phyloP scores from a whole-genome alignment of 2,797 vertebrate genomes.

The Scyliorhinus canicula region DNA sequence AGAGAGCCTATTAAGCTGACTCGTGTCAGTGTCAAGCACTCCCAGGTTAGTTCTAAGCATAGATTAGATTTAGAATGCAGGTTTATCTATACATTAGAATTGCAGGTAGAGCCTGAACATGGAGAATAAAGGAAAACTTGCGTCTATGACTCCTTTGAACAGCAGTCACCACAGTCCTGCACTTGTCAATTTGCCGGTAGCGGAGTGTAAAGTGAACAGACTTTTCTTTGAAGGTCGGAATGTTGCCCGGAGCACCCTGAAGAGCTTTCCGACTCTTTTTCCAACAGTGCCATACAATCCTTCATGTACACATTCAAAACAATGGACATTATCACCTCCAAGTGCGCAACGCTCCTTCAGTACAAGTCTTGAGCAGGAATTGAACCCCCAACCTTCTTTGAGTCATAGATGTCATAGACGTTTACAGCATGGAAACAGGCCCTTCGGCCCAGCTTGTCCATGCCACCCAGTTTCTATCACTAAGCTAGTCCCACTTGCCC shows the following conservation, averaged over 20 bases:
- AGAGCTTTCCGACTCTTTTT: not conserved
- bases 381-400: not conserved
- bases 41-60: conserved; percentile 26
- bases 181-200: not conserved
- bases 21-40: not conserved
- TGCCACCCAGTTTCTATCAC: too few species aligned
- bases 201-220: not conserved
- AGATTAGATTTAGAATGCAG: conserved; percentile 27
- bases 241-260: not conserved
- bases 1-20: not conserved
- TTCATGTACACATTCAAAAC: not conserved
- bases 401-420: too few species aligned
- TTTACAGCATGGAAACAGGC: too few species aligned
- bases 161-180: not conserved
- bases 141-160: not conserved
- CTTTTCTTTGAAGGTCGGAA: not conserved
- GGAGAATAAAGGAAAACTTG: not conserved
- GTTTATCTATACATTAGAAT: not conserved
- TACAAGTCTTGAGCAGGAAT: not conserved
- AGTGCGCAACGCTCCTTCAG: not conserved
- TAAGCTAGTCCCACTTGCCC: too few species aligned
- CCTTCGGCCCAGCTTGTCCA: too few species aligned
- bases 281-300: not conserved
- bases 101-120: not conserved
- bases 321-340: not conserved